Conservation (phyloP, 2,797 vertebrate genomes). For the Rhodeus uyekii region DNA sequence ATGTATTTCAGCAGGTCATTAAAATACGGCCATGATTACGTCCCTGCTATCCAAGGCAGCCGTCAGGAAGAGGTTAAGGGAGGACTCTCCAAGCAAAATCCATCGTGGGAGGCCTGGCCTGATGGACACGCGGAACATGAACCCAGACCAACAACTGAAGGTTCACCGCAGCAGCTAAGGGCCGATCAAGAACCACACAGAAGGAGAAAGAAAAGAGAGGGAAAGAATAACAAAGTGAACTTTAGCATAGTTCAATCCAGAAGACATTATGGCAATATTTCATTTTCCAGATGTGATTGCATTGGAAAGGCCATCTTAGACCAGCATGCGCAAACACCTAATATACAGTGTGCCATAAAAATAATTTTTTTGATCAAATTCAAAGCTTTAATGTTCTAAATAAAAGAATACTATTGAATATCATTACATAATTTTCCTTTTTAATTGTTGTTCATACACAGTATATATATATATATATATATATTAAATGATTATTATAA, state of each 20-base stretch:
- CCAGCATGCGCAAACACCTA: neutral
- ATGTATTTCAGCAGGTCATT: slow-evolving; percentile 25
- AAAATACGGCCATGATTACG: slow-evolving; percentile 13
- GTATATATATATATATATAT: neutral
- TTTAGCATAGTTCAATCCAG: neutral
- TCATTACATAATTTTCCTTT: too few relatives aligned
- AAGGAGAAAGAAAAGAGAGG: slow-evolving; percentile 17
- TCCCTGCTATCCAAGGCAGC: slow-evolving; percentile 8
- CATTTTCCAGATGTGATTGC: neutral
- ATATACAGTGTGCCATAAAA: neutral
- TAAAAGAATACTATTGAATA: too few relatives aligned
- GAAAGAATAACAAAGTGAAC: slow-evolving; percentile 12
- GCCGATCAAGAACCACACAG: slow-evolving; percentile 1
- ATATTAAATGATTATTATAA: neutral
- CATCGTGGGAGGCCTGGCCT: slow-evolving; percentile 61
- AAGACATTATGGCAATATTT: neutral
- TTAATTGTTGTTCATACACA: too few relatives aligned
- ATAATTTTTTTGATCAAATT: neutral
- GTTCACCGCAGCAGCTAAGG: slow-evolving; percentile 50
- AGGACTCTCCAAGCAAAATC: slow-evolving; percentile 46
- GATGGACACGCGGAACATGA: slow-evolving; percentile 50
- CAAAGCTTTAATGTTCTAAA: too few relatives aligned
- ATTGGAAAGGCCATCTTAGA: neutral
- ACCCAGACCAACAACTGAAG: slow-evolving; percentile 46
- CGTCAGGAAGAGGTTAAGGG: neutral